phyloP scores from a whole-genome alignment of 2,888 invertebrate species.

The Sepioteuthis lessoniana region DNA sequence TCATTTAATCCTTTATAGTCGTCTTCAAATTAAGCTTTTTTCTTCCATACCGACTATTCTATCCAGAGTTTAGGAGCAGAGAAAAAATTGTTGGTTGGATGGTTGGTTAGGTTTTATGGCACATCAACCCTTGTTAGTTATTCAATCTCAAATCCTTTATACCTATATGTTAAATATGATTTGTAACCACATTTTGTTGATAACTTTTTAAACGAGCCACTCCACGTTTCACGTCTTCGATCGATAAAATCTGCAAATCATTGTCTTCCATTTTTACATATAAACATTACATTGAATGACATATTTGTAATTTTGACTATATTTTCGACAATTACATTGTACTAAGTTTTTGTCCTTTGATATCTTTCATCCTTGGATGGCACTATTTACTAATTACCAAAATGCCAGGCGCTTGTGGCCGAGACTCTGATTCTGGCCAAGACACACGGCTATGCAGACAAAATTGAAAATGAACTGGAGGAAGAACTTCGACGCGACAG shows the following conservation, averaged over 20 bases:
- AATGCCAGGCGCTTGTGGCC: conserved; percentile 66
- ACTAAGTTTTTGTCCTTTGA: not conserved
- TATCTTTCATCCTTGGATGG: not conserved
- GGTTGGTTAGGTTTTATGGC: too few species aligned
- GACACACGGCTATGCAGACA: conserved; percentile 70
- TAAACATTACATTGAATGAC: not conserved
- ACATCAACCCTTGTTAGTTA: too few species aligned
- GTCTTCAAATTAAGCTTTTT: too few species aligned
- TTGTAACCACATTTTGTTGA: too few species aligned
- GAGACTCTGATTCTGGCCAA: conserved; percentile 69
- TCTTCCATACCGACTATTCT: too few species aligned
- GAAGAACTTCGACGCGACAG: conserved; percentile 65
- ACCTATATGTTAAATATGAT: too few species aligned
- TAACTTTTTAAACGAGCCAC: too few species aligned
- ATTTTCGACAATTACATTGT: not conserved
- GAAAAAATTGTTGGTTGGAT: too few species aligned
- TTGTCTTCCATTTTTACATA: not conserved
- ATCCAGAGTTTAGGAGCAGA: too few species aligned
- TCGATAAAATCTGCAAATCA: not conserved
- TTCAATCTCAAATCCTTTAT: too few species aligned
- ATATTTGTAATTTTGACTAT: not conserved
- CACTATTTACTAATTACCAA: not conserved
- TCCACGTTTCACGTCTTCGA: too few species aligned
- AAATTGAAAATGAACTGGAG: conserved; percentile 68
- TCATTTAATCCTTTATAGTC: too few species aligned